These are phyloP conservation scores for Synanthedon formicaeformis DNA, from an alignment of 2,888 invertebrate species.

Conservation along the genomic window DNA sequence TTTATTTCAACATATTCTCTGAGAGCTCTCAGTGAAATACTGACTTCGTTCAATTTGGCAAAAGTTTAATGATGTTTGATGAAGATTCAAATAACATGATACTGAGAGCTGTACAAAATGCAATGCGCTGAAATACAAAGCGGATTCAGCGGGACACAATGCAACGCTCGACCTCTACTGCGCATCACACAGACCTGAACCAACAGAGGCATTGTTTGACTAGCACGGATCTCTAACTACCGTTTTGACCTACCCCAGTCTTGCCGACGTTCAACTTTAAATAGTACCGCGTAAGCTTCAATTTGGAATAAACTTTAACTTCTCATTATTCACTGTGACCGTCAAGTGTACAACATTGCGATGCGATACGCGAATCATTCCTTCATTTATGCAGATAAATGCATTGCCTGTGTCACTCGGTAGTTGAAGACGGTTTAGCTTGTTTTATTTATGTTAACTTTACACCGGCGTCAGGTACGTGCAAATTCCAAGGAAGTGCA, in stretches of 20 bases:
- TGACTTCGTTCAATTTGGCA: no score
- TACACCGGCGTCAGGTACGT: no score
- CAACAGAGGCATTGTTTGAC: conserved; percentile 49
- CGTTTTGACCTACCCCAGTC: conserved; percentile 25
- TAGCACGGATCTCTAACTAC: conserved; percentile 40
- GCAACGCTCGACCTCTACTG: conserved; percentile 24
- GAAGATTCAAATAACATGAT: not conserved
- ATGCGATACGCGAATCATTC: conserved; percentile 20
- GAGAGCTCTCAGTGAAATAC: no score
- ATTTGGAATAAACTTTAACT: conserved; percentile 15
- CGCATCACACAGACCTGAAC: conserved; percentile 44
- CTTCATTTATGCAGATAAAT: conserved; percentile 30
- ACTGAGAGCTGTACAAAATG: not conserved
- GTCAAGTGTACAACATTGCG: conserved; percentile 28
- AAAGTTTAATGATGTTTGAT: not conserved
- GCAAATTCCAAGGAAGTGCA: no score
- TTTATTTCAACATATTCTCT: no score
- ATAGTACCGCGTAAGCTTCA: conserved; percentile 19
- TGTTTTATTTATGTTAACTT: no score
- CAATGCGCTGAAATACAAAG: conserved; percentile 29
- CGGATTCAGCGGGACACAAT: conserved; percentile 22
- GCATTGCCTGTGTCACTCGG: conserved; percentile 27
- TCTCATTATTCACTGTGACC: conserved; percentile 22
- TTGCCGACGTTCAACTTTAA: conserved; percentile 21
- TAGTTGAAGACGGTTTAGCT: no score